phyloP scores from a whole-genome alignment of 1,140 invertebrate species.

The Aphaenogaster ashmeadi region DNA sequence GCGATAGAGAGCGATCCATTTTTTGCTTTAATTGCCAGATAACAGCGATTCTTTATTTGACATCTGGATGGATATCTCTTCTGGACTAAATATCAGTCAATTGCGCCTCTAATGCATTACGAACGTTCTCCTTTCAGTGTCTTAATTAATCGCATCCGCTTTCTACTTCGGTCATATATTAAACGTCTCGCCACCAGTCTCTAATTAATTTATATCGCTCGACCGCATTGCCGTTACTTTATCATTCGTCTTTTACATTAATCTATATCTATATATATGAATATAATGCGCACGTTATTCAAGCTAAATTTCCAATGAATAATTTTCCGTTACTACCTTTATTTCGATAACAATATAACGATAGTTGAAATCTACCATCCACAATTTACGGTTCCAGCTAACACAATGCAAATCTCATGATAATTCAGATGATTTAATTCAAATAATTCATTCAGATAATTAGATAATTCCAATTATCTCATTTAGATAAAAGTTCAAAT shows the following conservation, averaged over 20 bases:
- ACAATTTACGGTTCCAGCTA: not conserved
- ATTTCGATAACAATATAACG: not conserved
- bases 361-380: not conserved
- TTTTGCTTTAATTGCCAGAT: slow-evolving; percentile 47
- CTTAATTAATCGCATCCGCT: slow-evolving; percentile 57
- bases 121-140: slow-evolving; percentile 39
- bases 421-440: slow-evolving; percentile 22
- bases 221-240: slow-evolving; percentile 18
- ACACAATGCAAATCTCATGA: not conserved
- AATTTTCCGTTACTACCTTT: not conserved
- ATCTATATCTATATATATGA: not conserved
- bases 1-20: slow-evolving; percentile 4
- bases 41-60: slow-evolving; percentile 10
- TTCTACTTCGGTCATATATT: slow-evolving; percentile 19
- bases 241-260: slow-evolving; percentile 8
- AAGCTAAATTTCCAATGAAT: slow-evolving; percentile 4
- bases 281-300: not conserved
- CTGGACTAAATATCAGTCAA: slow-evolving; percentile 33
- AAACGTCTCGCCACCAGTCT: slow-evolving; percentile 9
- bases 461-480: too few relatives aligned
- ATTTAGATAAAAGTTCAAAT: not conserved
- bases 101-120: slow-evolving; percentile 2
- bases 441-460: not conserved
- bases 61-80: slow-evolving; percentile 22
- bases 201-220: slow-evolving; percentile 42